These are phyloP conservation scores for Hydra vulgaris DNA, from an alignment of 30 jellyfish, hydroid and myxozoan genomes.

Conservation along the genomic window DNA sequence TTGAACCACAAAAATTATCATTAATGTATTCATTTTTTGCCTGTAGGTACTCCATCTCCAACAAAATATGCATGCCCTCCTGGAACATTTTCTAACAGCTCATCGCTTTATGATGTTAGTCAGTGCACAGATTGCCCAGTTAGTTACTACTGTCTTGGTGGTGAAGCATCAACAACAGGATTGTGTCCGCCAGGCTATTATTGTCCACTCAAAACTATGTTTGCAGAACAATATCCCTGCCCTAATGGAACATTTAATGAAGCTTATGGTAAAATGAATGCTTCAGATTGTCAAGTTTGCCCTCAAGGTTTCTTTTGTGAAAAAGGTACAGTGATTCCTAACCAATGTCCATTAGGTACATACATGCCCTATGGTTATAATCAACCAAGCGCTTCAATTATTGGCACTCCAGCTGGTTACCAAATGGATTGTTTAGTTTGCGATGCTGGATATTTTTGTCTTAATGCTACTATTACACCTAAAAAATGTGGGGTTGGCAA, in stretches of 20 bases:
- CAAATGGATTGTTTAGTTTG: slow-evolving; percentile 80
- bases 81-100: slow-evolving; percentile 81
- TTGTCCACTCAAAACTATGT: slow-evolving; percentile 71
- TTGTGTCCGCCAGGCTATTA: slow-evolving; percentile 85
- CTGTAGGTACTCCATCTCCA: slow-evolving; percentile 79
- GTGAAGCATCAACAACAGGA: slow-evolving; percentile 78
- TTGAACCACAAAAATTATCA: too few relatives aligned
- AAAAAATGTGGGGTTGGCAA: slow-evolving; percentile 67
- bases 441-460: slow-evolving; percentile 75
- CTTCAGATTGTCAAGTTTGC: slow-evolving; percentile 62
- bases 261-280: slow-evolving; percentile 37
- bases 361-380: slow-evolving; percentile 92
- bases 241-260: slow-evolving; percentile 81
- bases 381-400: slow-evolving; percentile 38
- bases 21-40: too few relatives aligned
- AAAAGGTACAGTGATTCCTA: slow-evolving; percentile 83
- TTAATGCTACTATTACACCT: slow-evolving; percentile 89
- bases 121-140: slow-evolving; percentile 87
- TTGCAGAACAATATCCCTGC: slow-evolving; percentile 84
- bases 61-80: slow-evolving; percentile 92
- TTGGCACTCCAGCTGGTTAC: slow-evolving; percentile 87
- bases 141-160: slow-evolving; percentile 83
- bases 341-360: slow-evolving; percentile 84
- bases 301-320: slow-evolving; percentile 90
- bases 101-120: slow-evolving; percentile 45